Evolutionary conservation across 2,797 vertebrate genomes (phyloP), one percentile per base, ranked within the genome.

Genomic region (Chelidonichthys spinosus): DNA sequence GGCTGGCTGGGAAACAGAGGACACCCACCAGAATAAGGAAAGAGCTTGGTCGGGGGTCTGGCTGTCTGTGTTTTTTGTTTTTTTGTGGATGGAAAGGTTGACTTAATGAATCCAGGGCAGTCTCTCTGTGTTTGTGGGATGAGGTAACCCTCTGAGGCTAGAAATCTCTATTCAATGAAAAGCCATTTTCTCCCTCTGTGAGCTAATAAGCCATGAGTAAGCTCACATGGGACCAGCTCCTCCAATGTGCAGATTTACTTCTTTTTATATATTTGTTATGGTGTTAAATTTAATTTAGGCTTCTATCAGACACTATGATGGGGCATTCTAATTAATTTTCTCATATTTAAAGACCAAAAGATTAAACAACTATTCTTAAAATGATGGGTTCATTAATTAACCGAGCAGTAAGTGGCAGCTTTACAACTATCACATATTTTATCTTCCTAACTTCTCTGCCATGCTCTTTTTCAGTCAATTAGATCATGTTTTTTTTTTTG

Each of bases 51-150:
- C 25, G 40, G 43, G 60, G 63, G 56, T 44, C 40, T 3, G 0
- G 33, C 47, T 54, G 61, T 53, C 62, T 14, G 64, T 55, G 52
- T 14, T 72, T 76, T 74, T 64, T 66, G 44, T 67, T 78, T 87
- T 85, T 87, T 85, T 4, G 49, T 69, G 70, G 82, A 85, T 63
- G 74, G 82, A 88, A 80, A 74, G 67, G 78, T 58, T 46, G 63
- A 61, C 52, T 63, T 58, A 78, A 70, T 37, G 72, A 81, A 86
- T 89, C 67, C 85, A 79, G 80, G 78, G 36, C 85, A 82, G 76
- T 43, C 63, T 80, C 54, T 35, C 4, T 0, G 62, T 47, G 77
- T 69, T 40, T 11, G 74, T 85, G 77, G 84, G 84, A 82, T 81
- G 85, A 79, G 78, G 76, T 82, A 63, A 70, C 72, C 60, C 68